phyloP scores from a whole-genome alignment of 2,888 invertebrate species.

The Nineta flava region DNA sequence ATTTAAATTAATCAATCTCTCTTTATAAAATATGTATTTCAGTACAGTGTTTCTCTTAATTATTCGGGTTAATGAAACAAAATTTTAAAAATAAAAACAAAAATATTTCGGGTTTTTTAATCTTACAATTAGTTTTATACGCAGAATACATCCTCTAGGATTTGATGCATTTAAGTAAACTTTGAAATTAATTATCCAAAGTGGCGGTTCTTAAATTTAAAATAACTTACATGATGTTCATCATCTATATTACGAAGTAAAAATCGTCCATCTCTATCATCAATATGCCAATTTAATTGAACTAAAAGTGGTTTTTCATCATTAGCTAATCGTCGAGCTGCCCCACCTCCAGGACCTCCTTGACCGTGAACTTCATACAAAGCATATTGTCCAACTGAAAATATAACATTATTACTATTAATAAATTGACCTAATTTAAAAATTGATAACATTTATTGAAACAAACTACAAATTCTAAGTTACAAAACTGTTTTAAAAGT shows the following conservation, averaged over 20 bases:
- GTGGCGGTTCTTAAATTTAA: constrained; percentile 1
- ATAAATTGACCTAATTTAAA: not conserved
- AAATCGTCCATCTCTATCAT: constrained; percentile 95
- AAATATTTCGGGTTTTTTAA: not conserved
- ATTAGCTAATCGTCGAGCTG: constrained; percentile 73
- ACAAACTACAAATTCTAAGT: not conserved
- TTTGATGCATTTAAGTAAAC: not conserved
- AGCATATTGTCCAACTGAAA: constrained; percentile 34
- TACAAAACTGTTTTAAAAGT: not conserved
- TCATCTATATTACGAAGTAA: constrained; percentile 79
- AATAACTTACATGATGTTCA: constrained; percentile 45
- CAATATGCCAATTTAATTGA: constrained; percentile 98
- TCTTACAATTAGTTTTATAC: constrained; percentile 11
- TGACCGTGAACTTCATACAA: constrained; percentile 52
- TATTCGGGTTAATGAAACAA: too few species aligned
- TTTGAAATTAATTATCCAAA: too few species aligned
- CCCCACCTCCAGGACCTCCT: constrained; percentile 25
- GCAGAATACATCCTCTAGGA: not conserved
- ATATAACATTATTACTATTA: constrained; percentile 7
- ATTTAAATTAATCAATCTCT: too few species aligned
- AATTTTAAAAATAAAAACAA: constrained; percentile 4
- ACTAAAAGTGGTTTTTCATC: constrained; percentile 93
- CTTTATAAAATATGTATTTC: too few species aligned
- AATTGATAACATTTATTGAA: not conserved
- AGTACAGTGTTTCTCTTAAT: too few species aligned